These are phyloP conservation scores for Trachelus stipa DNA, from an alignment of 2,888 invertebrate species.

Conservation along the genomic window DNA sequence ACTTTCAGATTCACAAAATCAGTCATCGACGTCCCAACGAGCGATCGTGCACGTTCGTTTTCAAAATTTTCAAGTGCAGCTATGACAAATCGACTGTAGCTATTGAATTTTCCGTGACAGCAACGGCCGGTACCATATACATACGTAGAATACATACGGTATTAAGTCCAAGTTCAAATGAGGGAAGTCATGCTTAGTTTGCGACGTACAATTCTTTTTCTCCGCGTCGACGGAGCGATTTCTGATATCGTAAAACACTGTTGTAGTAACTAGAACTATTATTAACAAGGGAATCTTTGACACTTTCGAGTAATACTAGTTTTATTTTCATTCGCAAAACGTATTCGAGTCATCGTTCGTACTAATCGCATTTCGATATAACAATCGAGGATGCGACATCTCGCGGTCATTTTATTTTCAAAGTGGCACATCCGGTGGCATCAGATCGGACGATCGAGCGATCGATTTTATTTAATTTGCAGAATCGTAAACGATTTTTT, in stretches of 20 bases:
- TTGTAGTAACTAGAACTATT: neutral
- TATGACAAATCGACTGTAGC: neutral
- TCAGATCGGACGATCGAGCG: neutral
- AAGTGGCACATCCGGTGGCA: neutral
- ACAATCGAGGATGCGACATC: neutral
- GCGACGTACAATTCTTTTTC: neutral
- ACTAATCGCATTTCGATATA: too few relatives aligned
- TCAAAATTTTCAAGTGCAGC: too few relatives aligned
- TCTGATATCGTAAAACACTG: slow-evolving; percentile 6
- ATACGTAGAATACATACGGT: neutral
- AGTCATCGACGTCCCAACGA: neutral
- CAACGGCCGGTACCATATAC: neutral
- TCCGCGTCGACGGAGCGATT: neutral
- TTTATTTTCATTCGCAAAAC: neutral
- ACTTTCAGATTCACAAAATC: neutral
- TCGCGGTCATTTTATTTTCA: neutral
- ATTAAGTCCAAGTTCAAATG: neutral
- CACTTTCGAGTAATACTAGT: slow-evolving; percentile 1
- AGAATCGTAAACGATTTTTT: neutral
- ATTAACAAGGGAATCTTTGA: slow-evolving; percentile 6
- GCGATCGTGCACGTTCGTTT: neutral
- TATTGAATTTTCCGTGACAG: neutral
- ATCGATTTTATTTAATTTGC: neutral
- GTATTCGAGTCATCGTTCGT: neutral
- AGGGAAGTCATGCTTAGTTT: neutral